Base-by-base conservation (phyloP, 2,888 invertebrate genomes). In the Ochropacha duplaris region DNA sequence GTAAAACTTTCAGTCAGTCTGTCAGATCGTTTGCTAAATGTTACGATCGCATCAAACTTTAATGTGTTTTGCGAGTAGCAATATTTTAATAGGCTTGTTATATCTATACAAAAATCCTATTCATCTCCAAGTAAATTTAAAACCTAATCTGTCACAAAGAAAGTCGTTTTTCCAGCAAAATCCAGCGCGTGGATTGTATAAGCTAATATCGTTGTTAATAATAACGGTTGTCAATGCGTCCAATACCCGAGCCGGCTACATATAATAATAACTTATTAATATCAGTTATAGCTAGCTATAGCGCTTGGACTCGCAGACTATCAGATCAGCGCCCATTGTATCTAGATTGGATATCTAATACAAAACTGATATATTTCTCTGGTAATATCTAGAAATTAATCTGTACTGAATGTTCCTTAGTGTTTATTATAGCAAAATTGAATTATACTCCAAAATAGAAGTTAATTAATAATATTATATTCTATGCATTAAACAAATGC, bases 141-240 rank as follows among this genome's bases (percentile, higher is more conserved):
- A 16, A 44, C 9, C 8, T 16, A 9, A 9, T 44, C 19, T 44
- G 44, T 16, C 2, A 5, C 0, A 44, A 44, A 19, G 2, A 19
- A 44, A 16, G 44, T 44, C 19, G 44, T 19, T 39, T 36, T 39
- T 39, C 39, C 6, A 16, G 19, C 19, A 19, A 19, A 19, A 9
- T 44, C 19, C 19, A 1, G 44, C 19, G 16, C 8, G 16, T 44
- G 19, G 44, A 9, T 44, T 44, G 44, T 16, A 44, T 3, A 19
- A 44, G 44, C 16, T 44, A 44, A 44, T 44, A 44, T 44, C n/a
- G 44, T 44, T 44, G 44, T 44, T 44, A 44, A 44, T 44, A 44
- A 19, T 19, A 44, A 19, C n/a, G 16, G 44, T 44, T 44, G 44
- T 44, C 44, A 19, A 44, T 16, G 44, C 44, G 44, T 19, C 44